These are phyloP conservation scores for Steinernema feltiae DNA, from an alignment of 1,140 invertebrate species.

Conservation along the genomic window DNA sequence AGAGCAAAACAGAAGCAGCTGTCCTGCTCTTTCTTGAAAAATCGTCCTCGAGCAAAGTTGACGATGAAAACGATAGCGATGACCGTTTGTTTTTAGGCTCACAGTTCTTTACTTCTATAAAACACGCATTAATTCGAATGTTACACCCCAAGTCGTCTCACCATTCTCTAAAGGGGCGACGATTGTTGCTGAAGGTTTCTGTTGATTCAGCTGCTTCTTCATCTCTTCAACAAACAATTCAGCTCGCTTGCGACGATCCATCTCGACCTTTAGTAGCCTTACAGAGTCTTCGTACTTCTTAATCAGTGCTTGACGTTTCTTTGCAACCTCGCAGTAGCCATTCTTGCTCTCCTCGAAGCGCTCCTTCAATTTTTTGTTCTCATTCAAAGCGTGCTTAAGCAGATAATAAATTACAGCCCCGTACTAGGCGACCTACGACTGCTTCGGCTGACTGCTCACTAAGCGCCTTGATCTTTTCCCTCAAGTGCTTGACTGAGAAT, in stretches of 20 bases:
- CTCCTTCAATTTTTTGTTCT: not conserved
- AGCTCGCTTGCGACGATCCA: not conserved
- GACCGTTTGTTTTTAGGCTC: too few relatives aligned
- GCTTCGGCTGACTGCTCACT: too few relatives aligned
- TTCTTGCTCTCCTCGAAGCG: not conserved
- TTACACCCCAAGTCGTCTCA: too few relatives aligned
- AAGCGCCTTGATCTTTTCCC: too few relatives aligned
- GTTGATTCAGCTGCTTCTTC: not conserved
- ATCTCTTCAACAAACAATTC: not conserved
- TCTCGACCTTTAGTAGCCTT: not conserved
- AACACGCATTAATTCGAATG: too few relatives aligned
- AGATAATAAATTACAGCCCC: not conserved
- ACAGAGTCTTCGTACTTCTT: not conserved
- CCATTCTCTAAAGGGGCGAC: too few relatives aligned
- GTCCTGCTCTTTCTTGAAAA: too few relatives aligned
- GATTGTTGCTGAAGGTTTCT: too few relatives aligned
- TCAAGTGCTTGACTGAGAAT: not conserved
- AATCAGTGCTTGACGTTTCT: not conserved
- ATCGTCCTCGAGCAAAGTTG: too few relatives aligned
- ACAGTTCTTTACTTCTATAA: too few relatives aligned
- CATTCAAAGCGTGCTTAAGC: not conserved
- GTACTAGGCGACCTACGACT: not conserved
- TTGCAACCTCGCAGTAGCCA: not conserved
- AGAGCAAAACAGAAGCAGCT: too few relatives aligned
- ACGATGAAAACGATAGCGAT: too few relatives aligned